phyloP scores from a whole-genome alignment of 35 echinoderm and acorn worm genomes.

The Strongylocentrotus purpuratus region DNA sequence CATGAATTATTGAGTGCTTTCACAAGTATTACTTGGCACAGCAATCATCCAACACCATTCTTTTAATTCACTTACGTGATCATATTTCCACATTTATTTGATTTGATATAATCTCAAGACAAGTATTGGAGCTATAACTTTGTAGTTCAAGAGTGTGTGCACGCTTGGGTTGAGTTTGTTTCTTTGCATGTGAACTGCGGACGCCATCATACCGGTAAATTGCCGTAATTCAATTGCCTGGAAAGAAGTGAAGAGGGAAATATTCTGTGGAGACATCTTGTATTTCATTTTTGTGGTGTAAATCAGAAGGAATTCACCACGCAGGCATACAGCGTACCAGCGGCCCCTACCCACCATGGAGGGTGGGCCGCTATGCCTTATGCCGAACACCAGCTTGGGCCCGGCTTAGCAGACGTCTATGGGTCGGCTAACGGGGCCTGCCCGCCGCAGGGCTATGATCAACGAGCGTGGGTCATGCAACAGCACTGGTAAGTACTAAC shows the following conservation, averaged over 20 bases:
- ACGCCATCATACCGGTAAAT: background rate
- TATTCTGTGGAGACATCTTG: constrained; percentile 1
- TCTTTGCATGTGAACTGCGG: background rate
- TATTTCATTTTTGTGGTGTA: constrained; percentile 2
- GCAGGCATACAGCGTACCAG: constrained; percentile 31
- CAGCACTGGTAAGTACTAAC: constrained; percentile 32
- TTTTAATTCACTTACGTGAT: background rate
- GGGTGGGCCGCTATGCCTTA: constrained; percentile 28
- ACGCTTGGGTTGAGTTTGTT: background rate
- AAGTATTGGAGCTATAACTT: background rate
- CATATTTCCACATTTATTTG: background rate
- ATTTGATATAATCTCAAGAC: background rate
- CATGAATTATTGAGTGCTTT: background rate
- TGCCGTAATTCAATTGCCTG: background rate
- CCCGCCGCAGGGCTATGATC: constrained; percentile 45
- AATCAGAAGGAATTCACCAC: constrained; percentile 25
- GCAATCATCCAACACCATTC: background rate
- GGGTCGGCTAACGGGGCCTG: constrained; percentile 20
- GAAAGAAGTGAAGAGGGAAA: background rate
- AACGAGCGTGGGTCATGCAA: constrained; percentile 48
- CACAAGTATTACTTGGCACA: background rate
- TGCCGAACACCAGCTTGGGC: background rate
- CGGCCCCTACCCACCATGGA: constrained; percentile 40
- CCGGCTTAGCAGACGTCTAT: constrained; percentile 42
- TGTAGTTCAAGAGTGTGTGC: background rate